phyloP scores from a whole-genome alignment of 2,797 vertebrate species.

The Phoeniculus purpureus region DNA sequence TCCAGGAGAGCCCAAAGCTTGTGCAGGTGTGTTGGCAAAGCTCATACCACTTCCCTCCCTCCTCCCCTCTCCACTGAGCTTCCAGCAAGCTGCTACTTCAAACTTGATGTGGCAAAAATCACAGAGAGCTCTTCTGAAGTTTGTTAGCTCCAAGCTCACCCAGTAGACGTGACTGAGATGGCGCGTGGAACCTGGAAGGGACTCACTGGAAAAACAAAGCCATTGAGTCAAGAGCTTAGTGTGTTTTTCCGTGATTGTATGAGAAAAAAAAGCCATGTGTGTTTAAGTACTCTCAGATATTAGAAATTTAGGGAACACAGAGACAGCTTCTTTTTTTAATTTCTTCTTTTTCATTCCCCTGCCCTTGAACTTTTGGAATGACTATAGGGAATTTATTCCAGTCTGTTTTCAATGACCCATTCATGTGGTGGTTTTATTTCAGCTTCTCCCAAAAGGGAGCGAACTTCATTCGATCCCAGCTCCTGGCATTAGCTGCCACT shows the following conservation, averaged over 20 bases:
- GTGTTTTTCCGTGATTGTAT: slow-evolving; percentile 36
- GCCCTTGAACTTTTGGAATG: slow-evolving; percentile 49
- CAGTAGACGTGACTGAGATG: slow-evolving; percentile 42
- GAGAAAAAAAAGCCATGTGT: slow-evolving; percentile 10
- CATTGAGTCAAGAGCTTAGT: slow-evolving; percentile 40
- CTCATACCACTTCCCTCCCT: slow-evolving; percentile 5
- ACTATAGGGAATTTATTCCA: slow-evolving; percentile 42
- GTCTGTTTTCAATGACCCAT: slow-evolving; percentile 41
- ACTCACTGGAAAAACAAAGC: slow-evolving; percentile 53
- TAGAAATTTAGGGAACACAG: slow-evolving; percentile 35
- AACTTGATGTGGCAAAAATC: slow-evolving; percentile 58
- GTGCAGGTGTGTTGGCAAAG: slow-evolving; percentile 74
- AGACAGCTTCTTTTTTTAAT: neutral
- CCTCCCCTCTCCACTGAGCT: slow-evolving; percentile 2
- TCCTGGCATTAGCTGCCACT: slow-evolving; percentile 18
- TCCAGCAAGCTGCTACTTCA: slow-evolving; percentile 72
- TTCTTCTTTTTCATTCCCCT: neutral
- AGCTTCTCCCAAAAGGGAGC: slow-evolving; percentile 14
- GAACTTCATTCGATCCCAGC: neutral
- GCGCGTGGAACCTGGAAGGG: slow-evolving; percentile 14
- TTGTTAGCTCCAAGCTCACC: slow-evolving; percentile 40
- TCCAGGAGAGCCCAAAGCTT: slow-evolving; percentile 68
- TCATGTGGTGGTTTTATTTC: slow-evolving; percentile 24
- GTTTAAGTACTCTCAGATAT: slow-evolving; percentile 54
- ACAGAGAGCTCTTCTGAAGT: slow-evolving; percentile 34